Evolutionary conservation across 2,797 vertebrate species (phyloP).

Genomic region (Alosa sapidissima): DNA sequence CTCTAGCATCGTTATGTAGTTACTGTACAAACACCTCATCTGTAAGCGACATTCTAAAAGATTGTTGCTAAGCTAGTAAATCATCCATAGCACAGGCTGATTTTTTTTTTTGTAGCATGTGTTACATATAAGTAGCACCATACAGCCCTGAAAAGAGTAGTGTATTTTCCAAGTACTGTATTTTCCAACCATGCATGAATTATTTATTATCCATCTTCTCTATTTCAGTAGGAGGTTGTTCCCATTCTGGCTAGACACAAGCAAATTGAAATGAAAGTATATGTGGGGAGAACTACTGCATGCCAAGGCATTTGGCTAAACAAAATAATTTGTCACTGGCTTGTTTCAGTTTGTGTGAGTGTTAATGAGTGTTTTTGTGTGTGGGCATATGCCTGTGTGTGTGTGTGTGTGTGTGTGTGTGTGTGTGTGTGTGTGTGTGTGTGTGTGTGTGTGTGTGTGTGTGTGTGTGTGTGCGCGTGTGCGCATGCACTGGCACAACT

Average conservation of each 20-base stretch:
- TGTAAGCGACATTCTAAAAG: too few species aligned
- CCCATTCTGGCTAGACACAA: not conserved
- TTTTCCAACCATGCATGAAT: not conserved
- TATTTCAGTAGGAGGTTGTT: not conserved
- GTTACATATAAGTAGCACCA: too few species aligned
- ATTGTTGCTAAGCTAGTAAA: too few species aligned
- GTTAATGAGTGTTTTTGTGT: not conserved
- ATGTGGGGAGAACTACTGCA: not conserved
- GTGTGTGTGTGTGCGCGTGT: not conserved
- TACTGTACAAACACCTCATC: too few species aligned
- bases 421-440: not conserved
- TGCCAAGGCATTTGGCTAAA: not conserved
- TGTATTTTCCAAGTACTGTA: not conserved
- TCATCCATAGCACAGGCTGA: too few species aligned
- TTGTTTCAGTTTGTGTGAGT: not conserved
- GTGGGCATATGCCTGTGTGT: not conserved
- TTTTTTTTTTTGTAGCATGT: too few species aligned
- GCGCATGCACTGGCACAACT: too few species aligned
- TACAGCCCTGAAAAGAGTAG: too few species aligned
- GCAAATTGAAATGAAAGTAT: not conserved
- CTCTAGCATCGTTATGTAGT: too few species aligned
- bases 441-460: not conserved
- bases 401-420: not conserved
- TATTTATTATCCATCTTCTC: not conserved
- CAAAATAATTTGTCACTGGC: not conserved